Conservation (phyloP, 1,140 invertebrate species). For the Hyphantria cunea region DNA sequence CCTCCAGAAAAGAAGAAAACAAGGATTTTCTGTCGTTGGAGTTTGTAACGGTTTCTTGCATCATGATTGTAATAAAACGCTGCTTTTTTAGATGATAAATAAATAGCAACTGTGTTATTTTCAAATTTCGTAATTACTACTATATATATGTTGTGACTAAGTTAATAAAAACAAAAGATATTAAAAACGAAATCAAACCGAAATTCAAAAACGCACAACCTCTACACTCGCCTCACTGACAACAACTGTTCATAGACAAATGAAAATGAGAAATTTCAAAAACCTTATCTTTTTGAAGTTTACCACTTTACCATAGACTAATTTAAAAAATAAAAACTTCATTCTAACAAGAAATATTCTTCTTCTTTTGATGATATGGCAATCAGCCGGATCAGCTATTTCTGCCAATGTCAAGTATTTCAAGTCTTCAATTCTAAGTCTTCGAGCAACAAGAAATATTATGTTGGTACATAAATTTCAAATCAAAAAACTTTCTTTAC, state of each 20-base stretch:
- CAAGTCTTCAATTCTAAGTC: too few species aligned
- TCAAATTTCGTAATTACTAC: background rate
- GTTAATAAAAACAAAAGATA: slow-evolving; percentile 33
- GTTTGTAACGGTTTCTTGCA: slow-evolving; percentile 79
- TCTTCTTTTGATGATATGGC: too few species aligned
- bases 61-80: slow-evolving; percentile 51
- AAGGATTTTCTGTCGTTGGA: slow-evolving; percentile 71
- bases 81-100: slow-evolving; percentile 8
- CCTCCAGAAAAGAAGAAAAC: slow-evolving; percentile 70
- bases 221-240: slow-evolving; percentile 42
- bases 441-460: too few species aligned
- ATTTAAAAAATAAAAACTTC: background rate
- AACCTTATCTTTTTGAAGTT: too few species aligned
- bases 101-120: slow-evolving; percentile 2
- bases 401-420: too few species aligned
- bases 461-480: too few species aligned
- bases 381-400: too few species aligned
- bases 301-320: slow-evolving; percentile 1
- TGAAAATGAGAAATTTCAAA: too few species aligned
- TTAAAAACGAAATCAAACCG: slow-evolving; percentile 50
- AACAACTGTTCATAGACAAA: slow-evolving; percentile 50
- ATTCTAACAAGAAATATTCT: too few species aligned
- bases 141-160: slow-evolving; percentile 35
- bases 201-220: slow-evolving; percentile 67
- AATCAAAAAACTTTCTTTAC: too few species aligned